Evolutionary conservation across 2,113 vertebrate species (phyloP).

Genomic region (Eulemur rufifrons): DNA sequence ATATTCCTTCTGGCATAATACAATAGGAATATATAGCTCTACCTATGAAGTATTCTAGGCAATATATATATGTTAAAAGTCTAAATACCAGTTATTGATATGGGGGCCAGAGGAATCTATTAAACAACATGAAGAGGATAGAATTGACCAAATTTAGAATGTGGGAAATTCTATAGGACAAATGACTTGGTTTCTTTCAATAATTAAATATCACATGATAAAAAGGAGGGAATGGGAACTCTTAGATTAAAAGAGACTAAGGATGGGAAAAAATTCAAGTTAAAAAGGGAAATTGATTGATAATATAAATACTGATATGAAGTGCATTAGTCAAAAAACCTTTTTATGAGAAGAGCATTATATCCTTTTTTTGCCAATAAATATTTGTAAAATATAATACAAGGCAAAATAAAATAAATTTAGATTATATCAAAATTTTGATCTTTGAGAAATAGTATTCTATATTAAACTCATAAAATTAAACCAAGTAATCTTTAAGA

Average conservation of each 20-base stretch:
- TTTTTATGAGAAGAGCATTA: neutral
- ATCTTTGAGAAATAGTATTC: neutral
- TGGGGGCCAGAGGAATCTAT: neutral
- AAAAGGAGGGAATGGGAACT: neutral
- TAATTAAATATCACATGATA: neutral
- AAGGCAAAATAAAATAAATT: neutral
- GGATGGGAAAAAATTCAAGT: neutral
- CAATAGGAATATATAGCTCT: neutral
- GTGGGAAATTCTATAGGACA: neutral
- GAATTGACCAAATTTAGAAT: neutral
- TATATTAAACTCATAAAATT: neutral
- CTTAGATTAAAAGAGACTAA: neutral
- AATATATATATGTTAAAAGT: too few relatives aligned
- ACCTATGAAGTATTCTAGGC: neutral
- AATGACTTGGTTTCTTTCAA: neutral
- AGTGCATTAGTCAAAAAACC: neutral
- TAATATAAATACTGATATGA: neutral
- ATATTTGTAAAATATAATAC: neutral
- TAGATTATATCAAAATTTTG: neutral
- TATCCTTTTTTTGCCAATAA: neutral
- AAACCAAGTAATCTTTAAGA: neutral
- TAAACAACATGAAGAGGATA: neutral
- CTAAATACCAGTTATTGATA: neutral
- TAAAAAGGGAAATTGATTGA: neutral
- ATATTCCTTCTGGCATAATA: neutral